phyloP scores from a whole-genome alignment of 2,797 vertebrate genomes.

The Fistularia tabacaria region DNA sequence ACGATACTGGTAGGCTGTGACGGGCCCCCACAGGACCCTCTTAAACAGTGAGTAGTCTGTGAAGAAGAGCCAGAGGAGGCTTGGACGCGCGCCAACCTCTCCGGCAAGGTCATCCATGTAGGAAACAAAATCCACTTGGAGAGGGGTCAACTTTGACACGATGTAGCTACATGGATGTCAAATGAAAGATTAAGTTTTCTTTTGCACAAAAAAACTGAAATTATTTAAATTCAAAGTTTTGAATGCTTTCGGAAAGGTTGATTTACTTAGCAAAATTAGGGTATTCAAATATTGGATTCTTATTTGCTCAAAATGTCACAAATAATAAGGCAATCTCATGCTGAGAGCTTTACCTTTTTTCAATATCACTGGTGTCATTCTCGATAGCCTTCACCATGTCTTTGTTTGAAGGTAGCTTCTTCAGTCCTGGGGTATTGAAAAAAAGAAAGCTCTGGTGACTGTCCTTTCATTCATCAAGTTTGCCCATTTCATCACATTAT shows the following conservation, averaged over 20 bases:
- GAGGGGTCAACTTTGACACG: slow-evolving; percentile 76
- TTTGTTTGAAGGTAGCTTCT: slow-evolving; percentile 56
- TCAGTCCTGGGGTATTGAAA: slow-evolving; percentile 34
- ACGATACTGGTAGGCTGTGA: slow-evolving; percentile 81
- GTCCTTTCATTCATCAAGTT: too few species aligned
- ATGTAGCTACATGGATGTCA: slow-evolving; percentile 71
- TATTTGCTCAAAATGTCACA: not conserved
- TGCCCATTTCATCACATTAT: too few species aligned
- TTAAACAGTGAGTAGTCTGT: slow-evolving; percentile 77
- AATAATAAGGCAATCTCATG: not conserved
- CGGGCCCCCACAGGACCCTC: slow-evolving; percentile 74
- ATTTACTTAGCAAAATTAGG: too few species aligned
- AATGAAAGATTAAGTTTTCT: not conserved
- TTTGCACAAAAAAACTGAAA: too few species aligned
- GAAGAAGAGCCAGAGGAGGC: slow-evolving; percentile 69
- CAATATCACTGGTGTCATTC: slow-evolving; percentile 61
- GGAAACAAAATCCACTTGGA: slow-evolving; percentile 80
- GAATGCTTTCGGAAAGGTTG: too few species aligned
- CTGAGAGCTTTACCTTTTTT: slow-evolving; percentile 42
- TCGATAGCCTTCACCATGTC: slow-evolving; percentile 64
- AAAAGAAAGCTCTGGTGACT: not conserved
- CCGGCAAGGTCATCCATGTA: slow-evolving; percentile 84
- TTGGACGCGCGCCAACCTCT: slow-evolving; percentile 73
- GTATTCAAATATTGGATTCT: too few species aligned
- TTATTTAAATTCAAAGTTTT: too few species aligned